These are phyloP conservation scores for Cremastobaeus sp. DNA, from an alignment of 2,888 invertebrate species.

Conservation along the genomic window DNA sequence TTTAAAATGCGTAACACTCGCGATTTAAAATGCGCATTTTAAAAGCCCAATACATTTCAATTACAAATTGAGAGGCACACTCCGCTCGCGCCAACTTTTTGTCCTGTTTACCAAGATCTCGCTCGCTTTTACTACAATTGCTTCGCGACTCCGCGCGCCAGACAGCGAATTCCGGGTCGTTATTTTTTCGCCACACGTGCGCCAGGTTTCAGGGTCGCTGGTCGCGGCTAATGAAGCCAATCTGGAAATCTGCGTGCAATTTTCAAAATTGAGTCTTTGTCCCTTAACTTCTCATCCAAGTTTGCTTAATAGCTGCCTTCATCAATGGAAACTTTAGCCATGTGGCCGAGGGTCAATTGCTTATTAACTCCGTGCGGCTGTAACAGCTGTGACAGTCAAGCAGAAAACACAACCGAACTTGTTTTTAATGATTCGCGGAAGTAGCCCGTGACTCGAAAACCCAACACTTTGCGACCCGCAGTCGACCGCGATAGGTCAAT, in stretches of 20 bases:
- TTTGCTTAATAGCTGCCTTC: constrained; percentile 65
- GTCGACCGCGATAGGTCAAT: too few species aligned
- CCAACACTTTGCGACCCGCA: too few species aligned
- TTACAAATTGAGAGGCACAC: constrained; percentile 36
- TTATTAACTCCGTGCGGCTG: constrained; percentile 72
- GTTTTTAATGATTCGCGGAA: constrained; percentile 44
- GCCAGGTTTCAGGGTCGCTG: constrained; percentile 35
- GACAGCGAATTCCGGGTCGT: neutral
- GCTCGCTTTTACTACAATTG: neutral
- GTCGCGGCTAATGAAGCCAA: constrained; percentile 28
- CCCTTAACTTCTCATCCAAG: constrained; percentile 63
- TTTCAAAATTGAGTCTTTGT: constrained; percentile 61
- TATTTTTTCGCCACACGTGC: constrained; percentile 12
- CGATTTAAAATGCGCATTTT: constrained; percentile 40
- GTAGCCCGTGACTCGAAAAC: constrained; percentile 46
- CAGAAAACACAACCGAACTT: constrained; percentile 52
- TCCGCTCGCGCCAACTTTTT: constrained; percentile 26
- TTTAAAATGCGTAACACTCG: constrained; percentile 21
- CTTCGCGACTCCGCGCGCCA: constrained; percentile 5
- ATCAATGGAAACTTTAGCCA: constrained; percentile 71
- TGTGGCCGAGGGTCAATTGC: constrained; percentile 75
- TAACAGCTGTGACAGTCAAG: constrained; percentile 57
- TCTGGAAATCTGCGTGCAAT: constrained; percentile 55
- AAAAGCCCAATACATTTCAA: constrained; percentile 33
- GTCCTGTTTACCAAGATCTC: constrained; percentile 7